Evolutionary conservation across 2,113 vertebrate genomes (phyloP), one percentile per base, ranked within the genome.

Genomic region (Calidris pygmaea): DNA sequence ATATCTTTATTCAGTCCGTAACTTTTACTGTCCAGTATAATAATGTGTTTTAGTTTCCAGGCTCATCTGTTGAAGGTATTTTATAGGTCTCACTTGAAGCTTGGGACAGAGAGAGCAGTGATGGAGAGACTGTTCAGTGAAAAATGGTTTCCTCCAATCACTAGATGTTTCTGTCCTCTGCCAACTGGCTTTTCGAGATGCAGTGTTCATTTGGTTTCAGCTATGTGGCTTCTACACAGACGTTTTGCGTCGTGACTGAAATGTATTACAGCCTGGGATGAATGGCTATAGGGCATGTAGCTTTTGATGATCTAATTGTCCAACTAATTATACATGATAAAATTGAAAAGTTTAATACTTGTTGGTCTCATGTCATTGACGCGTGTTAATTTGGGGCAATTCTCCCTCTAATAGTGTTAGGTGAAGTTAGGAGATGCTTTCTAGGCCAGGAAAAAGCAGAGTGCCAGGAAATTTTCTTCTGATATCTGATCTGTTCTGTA

Each of bases 1-100:
- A 37, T 86, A 62, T 88, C 79, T 95, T 91, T 87, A 88, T 96
- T 92, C 86, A 59, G 93, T 89, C 89, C 80, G 72, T 96, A 95
- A 89, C 68, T 95, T 96, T 90, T 86, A 92, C 83, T 93, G 80
- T 84, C 91, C 48, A 1, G 37, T 89, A 48, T 89, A 94, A 96
- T 92, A 92, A 92, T 91, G 60, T 30, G 7, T 12, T 94, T 91
- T 87, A 86, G 68, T 87, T 93, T 91, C 53, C 43, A 85, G 39
- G 34, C 39, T 95, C 73, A 68, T 94, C 59, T 78, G 43, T 84
- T 95, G 45, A 87, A 89, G 86, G 34, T 95, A n/a, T 96, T 96
- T 95, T 96, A 92, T 89, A 85, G 60, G 60, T 84, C 56, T 87
- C 70, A 56, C 52, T 78, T 74, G 59, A 59, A n/a, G 60, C 39